Conservation (phyloP, 2,888 invertebrate genomes). For the Tetanocera ferruginea region DNA sequence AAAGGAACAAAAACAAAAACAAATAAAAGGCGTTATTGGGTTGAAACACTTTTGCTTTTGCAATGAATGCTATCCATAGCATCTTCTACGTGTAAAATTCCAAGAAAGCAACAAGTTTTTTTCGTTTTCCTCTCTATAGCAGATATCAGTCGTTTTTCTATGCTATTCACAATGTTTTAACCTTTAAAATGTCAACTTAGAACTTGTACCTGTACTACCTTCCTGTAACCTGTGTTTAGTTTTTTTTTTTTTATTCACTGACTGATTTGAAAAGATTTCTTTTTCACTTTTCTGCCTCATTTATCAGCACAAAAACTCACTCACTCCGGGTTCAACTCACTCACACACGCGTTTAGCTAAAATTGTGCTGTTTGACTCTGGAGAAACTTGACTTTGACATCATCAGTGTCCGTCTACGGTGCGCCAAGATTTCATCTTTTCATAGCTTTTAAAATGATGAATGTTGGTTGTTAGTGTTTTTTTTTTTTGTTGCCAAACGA, state of each 20-base stretch:
- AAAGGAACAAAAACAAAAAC: not conserved
- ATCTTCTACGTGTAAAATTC: not conserved
- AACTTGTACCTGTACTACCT: not conserved
- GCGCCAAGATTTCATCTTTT: not conserved
- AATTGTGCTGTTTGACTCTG: not conserved
- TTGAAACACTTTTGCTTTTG: not conserved
- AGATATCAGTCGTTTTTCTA: not conserved
- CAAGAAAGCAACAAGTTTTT: not conserved
- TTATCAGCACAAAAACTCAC: not conserved
- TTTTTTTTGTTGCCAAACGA: not conserved
- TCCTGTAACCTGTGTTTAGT: not conserved
- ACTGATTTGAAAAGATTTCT: not conserved
- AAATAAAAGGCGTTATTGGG: not conserved
- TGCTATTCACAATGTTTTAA: not conserved
- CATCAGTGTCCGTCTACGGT: not conserved
- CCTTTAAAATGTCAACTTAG: not conserved
- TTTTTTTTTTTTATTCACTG: not conserved
- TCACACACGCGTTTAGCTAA: not conserved
- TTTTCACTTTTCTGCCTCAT: not conserved
- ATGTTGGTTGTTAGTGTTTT: no score
- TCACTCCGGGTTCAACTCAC: no score
- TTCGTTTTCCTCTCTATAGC: not conserved
- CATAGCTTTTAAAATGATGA: constrained; percentile 21
- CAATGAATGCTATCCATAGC: not conserved
- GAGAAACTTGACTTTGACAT: not conserved